Evolutionary conservation across 1,140 invertebrate genomes (phyloP).

Genomic region (Laodelphax striatellus): DNA sequence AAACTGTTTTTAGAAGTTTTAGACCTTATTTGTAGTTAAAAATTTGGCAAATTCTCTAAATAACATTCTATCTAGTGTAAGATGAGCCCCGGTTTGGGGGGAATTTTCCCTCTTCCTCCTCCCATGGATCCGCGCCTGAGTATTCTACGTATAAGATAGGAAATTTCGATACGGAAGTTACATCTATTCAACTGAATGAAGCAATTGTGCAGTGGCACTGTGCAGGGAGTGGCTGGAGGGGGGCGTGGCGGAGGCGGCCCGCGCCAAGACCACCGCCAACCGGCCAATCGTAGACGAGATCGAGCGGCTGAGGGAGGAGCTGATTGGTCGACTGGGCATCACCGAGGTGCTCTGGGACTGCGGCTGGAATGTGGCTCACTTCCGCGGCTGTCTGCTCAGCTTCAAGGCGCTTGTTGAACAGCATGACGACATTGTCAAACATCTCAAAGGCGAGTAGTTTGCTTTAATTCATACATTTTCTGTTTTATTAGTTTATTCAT

Average conservation of each 20-base stretch:
- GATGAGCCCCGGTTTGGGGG: too few species aligned
- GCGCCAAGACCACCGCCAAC: constrained; percentile 40
- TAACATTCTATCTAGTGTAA: too few species aligned
- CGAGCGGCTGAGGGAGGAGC: constrained; percentile 39
- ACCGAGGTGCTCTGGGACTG: constrained; percentile 60
- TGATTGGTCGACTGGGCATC: constrained; percentile 43
- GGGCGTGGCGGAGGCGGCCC: constrained; percentile 44
- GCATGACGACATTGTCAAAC: constrained; percentile 52
- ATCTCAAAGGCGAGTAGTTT: constrained; percentile 46
- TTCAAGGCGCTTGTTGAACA: constrained; percentile 56
- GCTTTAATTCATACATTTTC: too few species aligned
- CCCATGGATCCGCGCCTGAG: too few species aligned
- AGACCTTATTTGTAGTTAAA: too few species aligned
- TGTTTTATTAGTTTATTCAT: too few species aligned
- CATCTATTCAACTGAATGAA: background rate
- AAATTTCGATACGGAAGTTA: too few species aligned
- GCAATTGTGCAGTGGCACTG: background rate
- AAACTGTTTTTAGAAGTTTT: too few species aligned
- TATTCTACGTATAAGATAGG: too few species aligned
- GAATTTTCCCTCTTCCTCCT: too few species aligned
- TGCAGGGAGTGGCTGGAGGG: constrained; percentile 48
- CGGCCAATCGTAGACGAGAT: constrained; percentile 5
- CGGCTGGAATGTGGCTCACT: constrained; percentile 79
- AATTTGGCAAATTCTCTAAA: too few species aligned
- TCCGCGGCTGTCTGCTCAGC: constrained; percentile 69